phyloP scores from a whole-genome alignment of 2,888 invertebrate genomes.

The Drosophila prolongata region DNA sequence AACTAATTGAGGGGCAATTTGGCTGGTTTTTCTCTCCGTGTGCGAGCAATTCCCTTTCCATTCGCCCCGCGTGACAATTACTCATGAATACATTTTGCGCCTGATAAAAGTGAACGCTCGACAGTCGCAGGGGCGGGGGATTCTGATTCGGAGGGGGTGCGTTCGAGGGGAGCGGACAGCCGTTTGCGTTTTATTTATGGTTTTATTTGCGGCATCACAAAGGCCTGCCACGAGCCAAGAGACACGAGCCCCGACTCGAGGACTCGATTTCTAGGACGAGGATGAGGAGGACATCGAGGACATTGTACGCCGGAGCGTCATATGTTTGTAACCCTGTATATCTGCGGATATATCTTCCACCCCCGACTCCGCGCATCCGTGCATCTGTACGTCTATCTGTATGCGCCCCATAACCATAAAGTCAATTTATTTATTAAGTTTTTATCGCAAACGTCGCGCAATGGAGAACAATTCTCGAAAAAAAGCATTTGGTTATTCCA shows the following conservation, averaged over 20 bases:
- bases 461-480: slow-evolving; percentile 24
- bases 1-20: neutral
- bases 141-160: slow-evolving; percentile 19
- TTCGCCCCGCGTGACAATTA: slow-evolving; percentile 72
- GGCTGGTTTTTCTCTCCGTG: slow-evolving; percentile 1
- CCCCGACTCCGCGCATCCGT: neutral
- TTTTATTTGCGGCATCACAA: slow-evolving; percentile 80
- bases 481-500: slow-evolving; percentile 9
- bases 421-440: slow-evolving; percentile 79
- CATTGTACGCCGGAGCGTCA: slow-evolving; percentile 44
- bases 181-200: slow-evolving; percentile 80
- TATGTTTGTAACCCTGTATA: slow-evolving; percentile 40
- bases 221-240: slow-evolving; percentile 48
- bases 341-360: slow-evolving; percentile 45
- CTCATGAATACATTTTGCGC: slow-evolving; percentile 80
- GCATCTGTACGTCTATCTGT: slow-evolving; percentile 27
- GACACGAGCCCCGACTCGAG: slow-evolving; percentile 3
- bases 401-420: slow-evolving; percentile 75
- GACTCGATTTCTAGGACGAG: slow-evolving; percentile 18
- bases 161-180: slow-evolving; percentile 27
- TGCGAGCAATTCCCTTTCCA: slow-evolving; percentile 7
- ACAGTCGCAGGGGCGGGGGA: slow-evolving; percentile 2
- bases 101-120: slow-evolving; percentile 55
- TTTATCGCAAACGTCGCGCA: slow-evolving; percentile 76
- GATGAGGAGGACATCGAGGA: slow-evolving; percentile 28